phyloP scores from a whole-genome alignment of 2,888 invertebrate species.

The Caenorhabditis sp. region DNA sequence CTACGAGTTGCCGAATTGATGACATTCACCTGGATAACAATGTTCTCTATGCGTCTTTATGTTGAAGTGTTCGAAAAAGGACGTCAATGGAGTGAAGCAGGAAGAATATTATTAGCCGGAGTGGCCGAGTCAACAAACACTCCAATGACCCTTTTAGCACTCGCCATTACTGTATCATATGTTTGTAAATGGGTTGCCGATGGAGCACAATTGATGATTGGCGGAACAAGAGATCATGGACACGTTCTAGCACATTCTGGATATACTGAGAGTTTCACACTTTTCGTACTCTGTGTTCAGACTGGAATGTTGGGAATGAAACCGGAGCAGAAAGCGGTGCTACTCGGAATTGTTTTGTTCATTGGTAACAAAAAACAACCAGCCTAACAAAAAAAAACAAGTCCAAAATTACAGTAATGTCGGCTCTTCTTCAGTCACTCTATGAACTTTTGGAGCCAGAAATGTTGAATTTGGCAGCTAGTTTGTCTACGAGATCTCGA shows the following conservation, averaged over 20 bases:
- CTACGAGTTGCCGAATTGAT: conserved; percentile 74
- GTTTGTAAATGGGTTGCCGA: conserved; percentile 53
- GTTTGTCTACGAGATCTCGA: conserved; percentile 46
- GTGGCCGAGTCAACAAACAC: conserved; percentile 70
- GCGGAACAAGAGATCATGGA: conserved; percentile 46
- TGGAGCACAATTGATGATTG: conserved; percentile 40
- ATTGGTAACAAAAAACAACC: conserved; percentile 68
- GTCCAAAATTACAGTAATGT: conserved; percentile 70
- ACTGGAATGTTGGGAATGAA: conserved; percentile 74
- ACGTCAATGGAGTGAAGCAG: conserved; percentile 50
- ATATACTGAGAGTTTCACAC: conserved; percentile 75
- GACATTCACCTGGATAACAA: conserved; percentile 74
- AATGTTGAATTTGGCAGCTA: conserved; percentile 73
- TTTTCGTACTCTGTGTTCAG: conserved; percentile 75
- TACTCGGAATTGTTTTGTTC: conserved; percentile 75
- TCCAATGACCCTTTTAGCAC: conserved; percentile 74
- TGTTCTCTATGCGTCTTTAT: conserved; percentile 73
- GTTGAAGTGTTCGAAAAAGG: conserved; percentile 68
- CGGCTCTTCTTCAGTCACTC: conserved; percentile 75
- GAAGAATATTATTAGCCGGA: conserved; percentile 52
- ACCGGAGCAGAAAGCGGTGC: conserved; percentile 73
- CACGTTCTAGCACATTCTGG: conserved; percentile 55
- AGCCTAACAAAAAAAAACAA: no score
- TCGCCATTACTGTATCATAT: conserved; percentile 73
- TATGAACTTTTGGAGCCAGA: conserved; percentile 75